Percentiles rank a stretch among this genome's conserved stretches.
Evolutionary conservation across 2,888 invertebrate species (phyloP).

Genomic region (Agrochola macilenta): DNA sequence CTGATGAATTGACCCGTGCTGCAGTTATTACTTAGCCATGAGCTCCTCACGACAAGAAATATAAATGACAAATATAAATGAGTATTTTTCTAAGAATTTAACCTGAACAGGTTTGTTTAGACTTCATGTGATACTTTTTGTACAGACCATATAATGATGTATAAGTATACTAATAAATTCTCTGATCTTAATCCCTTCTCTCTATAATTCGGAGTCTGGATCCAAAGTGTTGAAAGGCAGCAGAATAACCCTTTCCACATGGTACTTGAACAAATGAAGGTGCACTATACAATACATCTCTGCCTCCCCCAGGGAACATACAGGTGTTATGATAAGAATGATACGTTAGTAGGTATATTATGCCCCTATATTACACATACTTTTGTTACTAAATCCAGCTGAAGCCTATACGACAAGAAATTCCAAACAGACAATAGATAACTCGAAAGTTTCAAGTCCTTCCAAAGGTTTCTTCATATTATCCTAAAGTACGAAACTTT

Average conservation of each 20-base stretch:
- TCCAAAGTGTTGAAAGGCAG: neutral
- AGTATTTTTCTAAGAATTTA: too few species aligned
- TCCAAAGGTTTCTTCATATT: slow-evolving; percentile 32
- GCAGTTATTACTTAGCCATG: too few species aligned
- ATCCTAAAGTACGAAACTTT: slow-evolving; percentile 28
- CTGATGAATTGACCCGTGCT: too few species aligned
- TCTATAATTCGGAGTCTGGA: neutral
- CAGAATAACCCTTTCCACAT: neutral
- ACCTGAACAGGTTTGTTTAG: too few species aligned
- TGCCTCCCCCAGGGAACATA: neutral
- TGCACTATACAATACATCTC: neutral
- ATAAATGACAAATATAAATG: too few species aligned
- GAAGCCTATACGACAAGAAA: neutral
- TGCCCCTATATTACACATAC: neutral
- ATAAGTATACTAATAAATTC: neutral
- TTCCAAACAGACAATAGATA: neutral
- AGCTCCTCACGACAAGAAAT: too few species aligned
- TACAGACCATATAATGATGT: too few species aligned
- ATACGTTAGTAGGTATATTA: neutral
- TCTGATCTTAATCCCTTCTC: neutral
- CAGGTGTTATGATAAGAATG: neutral
- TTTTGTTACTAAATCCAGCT: neutral
- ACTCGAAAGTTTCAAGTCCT: slow-evolving; percentile 14
- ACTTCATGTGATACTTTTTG: too few species aligned
- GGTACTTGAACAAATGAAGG: neutral